These are phyloP conservation scores for Brachycybe producta DNA, from an alignment of 2,888 invertebrate species.

Conservation along the genomic window DNA sequence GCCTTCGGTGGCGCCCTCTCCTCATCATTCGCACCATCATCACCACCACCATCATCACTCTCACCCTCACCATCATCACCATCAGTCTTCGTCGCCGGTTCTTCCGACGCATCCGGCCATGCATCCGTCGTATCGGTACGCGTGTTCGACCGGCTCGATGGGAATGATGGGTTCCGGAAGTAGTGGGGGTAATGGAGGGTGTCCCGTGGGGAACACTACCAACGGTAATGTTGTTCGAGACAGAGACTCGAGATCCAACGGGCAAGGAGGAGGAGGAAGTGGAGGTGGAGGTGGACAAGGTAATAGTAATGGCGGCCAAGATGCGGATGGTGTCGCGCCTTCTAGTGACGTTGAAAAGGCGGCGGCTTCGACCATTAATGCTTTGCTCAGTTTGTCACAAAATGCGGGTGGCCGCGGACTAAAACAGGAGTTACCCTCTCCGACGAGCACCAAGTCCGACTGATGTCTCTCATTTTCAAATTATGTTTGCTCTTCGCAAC, in stretches of 20 bases:
- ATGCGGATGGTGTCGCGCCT: too few species aligned
- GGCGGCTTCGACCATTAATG: constrained; percentile 20
- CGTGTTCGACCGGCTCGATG: constrained; percentile 12
- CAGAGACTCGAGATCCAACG: constrained; percentile 11
- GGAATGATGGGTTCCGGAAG: constrained; percentile 4
- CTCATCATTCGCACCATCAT: constrained; percentile 5
- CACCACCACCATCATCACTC: constrained; percentile 6
- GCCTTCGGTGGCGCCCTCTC: neutral
- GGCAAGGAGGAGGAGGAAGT: too few species aligned
- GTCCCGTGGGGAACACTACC: constrained; percentile 2
- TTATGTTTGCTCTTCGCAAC: neutral
- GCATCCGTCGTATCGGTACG: constrained; percentile 16
- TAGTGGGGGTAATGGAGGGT: constrained; percentile 6
- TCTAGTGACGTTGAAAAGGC: constrained; percentile 19
- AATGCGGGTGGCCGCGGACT: constrained; percentile 19
- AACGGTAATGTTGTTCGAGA: constrained; percentile 11
- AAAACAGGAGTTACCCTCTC: constrained; percentile 19
- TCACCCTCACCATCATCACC: constrained; percentile 2
- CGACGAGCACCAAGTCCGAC: constrained; percentile 17
- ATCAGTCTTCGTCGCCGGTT: neutral
- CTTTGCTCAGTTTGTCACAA: constrained; percentile 19
- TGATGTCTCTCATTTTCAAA: constrained; percentile 6
- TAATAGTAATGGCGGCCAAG: neutral
- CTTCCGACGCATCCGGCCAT: constrained; percentile 10
- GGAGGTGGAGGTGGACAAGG: constrained; percentile 10